Conservation (phyloP, 2,797 vertebrate genomes). For the Acomys russatus region DNA sequence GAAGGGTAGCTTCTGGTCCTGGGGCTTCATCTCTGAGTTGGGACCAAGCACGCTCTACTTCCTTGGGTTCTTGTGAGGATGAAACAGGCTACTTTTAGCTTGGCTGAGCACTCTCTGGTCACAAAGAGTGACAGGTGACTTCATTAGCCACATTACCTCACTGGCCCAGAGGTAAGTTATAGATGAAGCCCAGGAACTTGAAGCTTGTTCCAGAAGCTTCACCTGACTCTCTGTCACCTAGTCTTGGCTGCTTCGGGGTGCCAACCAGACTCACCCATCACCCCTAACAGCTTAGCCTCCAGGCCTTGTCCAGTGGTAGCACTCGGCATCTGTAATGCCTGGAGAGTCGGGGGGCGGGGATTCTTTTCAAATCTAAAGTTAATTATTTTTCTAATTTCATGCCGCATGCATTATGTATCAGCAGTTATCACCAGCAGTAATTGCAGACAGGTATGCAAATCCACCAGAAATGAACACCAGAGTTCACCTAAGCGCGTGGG, state of each 20-base stretch:
- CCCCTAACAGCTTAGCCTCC: background rate
- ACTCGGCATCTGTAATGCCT: conserved; percentile 12
- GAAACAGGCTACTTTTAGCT: background rate
- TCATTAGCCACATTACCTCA: background rate
- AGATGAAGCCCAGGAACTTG: background rate
- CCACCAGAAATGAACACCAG: background rate
- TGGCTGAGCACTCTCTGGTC: background rate
- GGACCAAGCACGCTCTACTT: background rate
- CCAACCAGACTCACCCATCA: background rate
- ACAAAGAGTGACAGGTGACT: background rate
- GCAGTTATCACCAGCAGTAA: conserved; percentile 75
- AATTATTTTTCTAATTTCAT: conserved; percentile 85
- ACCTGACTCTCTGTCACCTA: background rate
- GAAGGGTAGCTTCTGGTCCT: background rate
- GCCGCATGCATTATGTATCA: conserved; percentile 85
- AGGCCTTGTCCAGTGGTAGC: background rate
- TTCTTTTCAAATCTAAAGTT: conserved; percentile 75
- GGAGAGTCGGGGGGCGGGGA: conserved; percentile 12
- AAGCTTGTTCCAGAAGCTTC: background rate
- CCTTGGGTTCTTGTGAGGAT: background rate
- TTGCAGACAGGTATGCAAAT: conserved; percentile 85
- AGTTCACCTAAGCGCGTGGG: conserved; percentile 9
- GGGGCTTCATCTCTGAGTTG: conserved; percentile 23
- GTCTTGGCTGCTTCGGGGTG: background rate
- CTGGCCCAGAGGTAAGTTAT: background rate